These are phyloP conservation scores for Batillaria attramentaria DNA, from an alignment of 1,140 invertebrate genomes.

Conservation along the genomic window DNA sequence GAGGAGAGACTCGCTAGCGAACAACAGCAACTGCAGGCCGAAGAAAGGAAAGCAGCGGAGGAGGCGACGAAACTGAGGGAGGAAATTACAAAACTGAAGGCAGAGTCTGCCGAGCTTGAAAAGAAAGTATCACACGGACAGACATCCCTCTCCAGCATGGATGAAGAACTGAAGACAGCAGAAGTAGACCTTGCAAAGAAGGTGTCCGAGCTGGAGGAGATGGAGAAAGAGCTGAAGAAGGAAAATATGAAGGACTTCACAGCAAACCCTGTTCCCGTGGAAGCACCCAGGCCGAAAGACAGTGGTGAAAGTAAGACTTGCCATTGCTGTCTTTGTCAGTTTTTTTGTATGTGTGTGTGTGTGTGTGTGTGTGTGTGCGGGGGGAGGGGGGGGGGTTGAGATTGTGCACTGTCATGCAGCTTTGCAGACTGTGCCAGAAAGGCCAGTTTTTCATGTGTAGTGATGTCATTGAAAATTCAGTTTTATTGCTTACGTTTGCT, in stretches of 20 bases:
- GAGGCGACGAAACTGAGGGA: constrained; percentile 82
- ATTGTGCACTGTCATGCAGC: neutral
- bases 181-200: constrained; percentile 69
- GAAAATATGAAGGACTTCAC: constrained; percentile 85
- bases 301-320: neutral
- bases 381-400: neutral
- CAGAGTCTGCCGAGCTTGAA: constrained; percentile 72
- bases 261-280: constrained; percentile 74
- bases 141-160: constrained; percentile 30
- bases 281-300: neutral
- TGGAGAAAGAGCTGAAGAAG: constrained; percentile 92
- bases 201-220: constrained; percentile 76
- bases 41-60: constrained; percentile 75
- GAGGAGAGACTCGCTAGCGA: constrained; percentile 62
- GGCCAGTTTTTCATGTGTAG: neutral
- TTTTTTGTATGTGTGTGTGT: neutral
- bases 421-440: neutral
- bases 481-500: neutral
- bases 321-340: neutral
- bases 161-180: constrained; percentile 81
- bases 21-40: constrained; percentile 46
- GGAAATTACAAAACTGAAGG: constrained; percentile 86
- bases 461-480: no score
- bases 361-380: neutral
- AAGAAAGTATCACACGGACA: constrained; percentile 76